A percentile compares a stretch with the other conserved stretches of the same genome.
These are phyloP conservation scores for Lasiommata megera DNA, from an alignment of 2,888 invertebrate genomes.

Conservation along the genomic window DNA sequence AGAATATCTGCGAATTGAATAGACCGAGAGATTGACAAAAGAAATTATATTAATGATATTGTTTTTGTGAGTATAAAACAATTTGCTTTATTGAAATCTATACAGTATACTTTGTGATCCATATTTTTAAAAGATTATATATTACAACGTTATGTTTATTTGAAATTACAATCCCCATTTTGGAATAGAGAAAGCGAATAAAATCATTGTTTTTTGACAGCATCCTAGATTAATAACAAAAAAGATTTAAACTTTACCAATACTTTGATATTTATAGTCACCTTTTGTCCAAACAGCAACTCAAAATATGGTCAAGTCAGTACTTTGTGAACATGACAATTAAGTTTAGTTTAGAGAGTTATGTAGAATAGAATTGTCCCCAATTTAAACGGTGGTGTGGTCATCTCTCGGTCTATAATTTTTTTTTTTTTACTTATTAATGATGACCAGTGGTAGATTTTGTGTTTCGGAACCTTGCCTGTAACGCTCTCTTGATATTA, in stretches of 20 bases:
- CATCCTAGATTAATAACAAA: no score
- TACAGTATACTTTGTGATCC: neutral
- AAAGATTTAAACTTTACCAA: no score
- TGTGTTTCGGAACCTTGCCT: conserved; percentile 56
- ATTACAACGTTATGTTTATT: neutral
- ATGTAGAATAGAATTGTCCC: no score
- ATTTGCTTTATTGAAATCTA: no score
- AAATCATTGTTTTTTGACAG: neutral
- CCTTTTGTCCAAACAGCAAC: no score
- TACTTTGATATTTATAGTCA: no score
- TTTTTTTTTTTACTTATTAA: conserved; percentile 1
- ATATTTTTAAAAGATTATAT: neutral
- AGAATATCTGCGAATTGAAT: neutral
- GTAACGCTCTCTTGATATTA: conserved; percentile 76
- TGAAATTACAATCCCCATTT: neutral
- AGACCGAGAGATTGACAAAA: neutral
- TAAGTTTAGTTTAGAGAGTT: no score
- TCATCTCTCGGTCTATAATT: conserved; percentile 7
- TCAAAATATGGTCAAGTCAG: no score
- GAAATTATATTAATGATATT: neutral
- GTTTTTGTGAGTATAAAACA: neutral
- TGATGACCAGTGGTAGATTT: conserved; percentile 9
- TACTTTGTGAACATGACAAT: no score
- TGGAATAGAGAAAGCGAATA: neutral
- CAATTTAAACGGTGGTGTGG: no score